These are phyloP conservation scores for Toxotes jaculatrix DNA, from an alignment of 2,113 vertebrate genomes.

Conservation along the genomic window DNA sequence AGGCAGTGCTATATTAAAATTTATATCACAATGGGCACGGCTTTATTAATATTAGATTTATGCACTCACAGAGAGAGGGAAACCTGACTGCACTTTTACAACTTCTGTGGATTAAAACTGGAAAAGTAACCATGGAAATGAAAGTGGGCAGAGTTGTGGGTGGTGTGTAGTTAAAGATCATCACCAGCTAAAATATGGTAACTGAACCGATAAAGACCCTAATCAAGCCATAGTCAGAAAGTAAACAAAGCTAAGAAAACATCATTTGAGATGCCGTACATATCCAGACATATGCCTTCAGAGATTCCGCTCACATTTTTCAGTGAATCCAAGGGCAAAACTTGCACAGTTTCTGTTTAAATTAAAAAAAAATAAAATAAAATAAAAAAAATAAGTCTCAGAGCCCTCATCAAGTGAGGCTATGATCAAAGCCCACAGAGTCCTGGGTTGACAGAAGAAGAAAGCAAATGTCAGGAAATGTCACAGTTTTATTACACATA, in stretches of 20 bases:
- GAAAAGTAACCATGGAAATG: slow-evolving; percentile 48
- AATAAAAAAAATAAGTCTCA: not conserved
- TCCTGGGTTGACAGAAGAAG: slow-evolving; percentile 34
- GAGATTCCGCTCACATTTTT: slow-evolving; percentile 19
- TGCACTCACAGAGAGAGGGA: slow-evolving; percentile 50
- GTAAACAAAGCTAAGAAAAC: not conserved
- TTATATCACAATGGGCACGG: slow-evolving; percentile 60
- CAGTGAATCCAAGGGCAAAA: slow-evolving; percentile 31
- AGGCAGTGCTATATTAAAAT: slow-evolving; percentile 61
- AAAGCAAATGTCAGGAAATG: slow-evolving; percentile 58
- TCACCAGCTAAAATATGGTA: slow-evolving; percentile 29
- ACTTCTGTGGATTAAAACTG: slow-evolving; percentile 47
- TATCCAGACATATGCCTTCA: not conserved
- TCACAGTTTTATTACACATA: slow-evolving; percentile 23
- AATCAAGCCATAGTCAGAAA: slow-evolving; percentile 24
- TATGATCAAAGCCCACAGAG: slow-evolving; percentile 38
- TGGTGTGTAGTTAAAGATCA: slow-evolving; percentile 3
- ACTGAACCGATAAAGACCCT: slow-evolving; percentile 13
- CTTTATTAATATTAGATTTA: slow-evolving; percentile 76
- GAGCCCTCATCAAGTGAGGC: slow-evolving; percentile 23
- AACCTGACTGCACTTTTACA: slow-evolving; percentile 63
- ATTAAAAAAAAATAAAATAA: slow-evolving; percentile 18
- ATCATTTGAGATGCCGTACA: not conserved
- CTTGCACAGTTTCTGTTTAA: slow-evolving; percentile 8
- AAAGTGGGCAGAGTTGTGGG: not conserved